These are phyloP conservation scores for Drosophila sproati DNA, from an alignment of 1,140 invertebrate species.

Conservation along the genomic window DNA sequence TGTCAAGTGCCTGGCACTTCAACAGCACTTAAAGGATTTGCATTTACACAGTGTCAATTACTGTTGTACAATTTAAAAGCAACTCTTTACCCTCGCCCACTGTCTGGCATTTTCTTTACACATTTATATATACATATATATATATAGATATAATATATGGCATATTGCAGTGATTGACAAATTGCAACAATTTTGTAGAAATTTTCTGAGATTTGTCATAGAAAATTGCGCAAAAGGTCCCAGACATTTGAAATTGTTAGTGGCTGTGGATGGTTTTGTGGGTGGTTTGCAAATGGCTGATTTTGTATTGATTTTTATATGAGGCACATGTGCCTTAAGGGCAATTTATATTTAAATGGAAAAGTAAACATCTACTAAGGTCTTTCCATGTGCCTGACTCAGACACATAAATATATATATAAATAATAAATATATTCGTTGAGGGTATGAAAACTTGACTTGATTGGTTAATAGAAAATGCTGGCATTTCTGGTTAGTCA, in stretches of 20 bases:
- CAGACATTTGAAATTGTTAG: neutral
- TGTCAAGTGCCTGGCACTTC: slow-evolving; percentile 20
- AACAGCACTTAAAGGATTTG: slow-evolving; percentile 53
- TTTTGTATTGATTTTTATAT: neutral
- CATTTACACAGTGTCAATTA: slow-evolving; percentile 49
- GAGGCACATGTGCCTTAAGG: slow-evolving; percentile 27
- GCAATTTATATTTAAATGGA: slow-evolving; percentile 63
- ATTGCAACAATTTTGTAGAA: slow-evolving; percentile 47
- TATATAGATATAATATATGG: neutral
- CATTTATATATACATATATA: too few relatives aligned
- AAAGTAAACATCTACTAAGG: slow-evolving; percentile 18
- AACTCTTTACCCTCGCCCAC: too few relatives aligned
- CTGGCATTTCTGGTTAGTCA: slow-evolving; percentile 14
- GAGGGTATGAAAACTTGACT: neutral
- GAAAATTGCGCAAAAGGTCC: slow-evolving; percentile 1
- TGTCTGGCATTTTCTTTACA: neutral
- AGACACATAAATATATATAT: neutral
- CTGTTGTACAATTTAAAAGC: slow-evolving; percentile 33
- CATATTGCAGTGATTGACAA: slow-evolving; percentile 44
- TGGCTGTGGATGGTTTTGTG: neutral
- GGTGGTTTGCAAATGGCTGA: neutral
- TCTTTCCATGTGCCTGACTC: slow-evolving; percentile 11
- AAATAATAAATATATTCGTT: too few relatives aligned
- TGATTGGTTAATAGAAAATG: slow-evolving; percentile 28
- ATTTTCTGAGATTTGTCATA: slow-evolving; percentile 15